These are phyloP conservation scores for Hystrix cristata DNA, from an alignment of 2,113 vertebrate genomes.

Conservation along the genomic window DNA sequence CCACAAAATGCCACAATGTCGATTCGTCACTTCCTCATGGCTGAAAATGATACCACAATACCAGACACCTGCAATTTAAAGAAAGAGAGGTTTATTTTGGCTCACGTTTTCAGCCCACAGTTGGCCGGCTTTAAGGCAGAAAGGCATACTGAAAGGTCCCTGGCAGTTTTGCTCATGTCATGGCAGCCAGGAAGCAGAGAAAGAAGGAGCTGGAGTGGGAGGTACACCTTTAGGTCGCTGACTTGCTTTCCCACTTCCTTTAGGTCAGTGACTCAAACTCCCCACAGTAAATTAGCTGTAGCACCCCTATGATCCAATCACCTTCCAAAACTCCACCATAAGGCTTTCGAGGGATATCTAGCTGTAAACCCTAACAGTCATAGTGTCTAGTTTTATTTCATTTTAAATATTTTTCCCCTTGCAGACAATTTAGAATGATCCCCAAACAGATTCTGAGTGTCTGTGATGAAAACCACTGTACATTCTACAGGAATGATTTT, in stretches of 20 bases:
- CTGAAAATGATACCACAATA: background rate
- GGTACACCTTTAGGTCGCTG: background rate
- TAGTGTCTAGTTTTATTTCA: background rate
- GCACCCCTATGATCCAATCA: background rate
- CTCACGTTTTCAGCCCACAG: background rate
- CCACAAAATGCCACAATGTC: background rate
- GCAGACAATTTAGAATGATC: background rate
- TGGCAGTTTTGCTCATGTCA: background rate
- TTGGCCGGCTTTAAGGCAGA: background rate
- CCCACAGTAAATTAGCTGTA: background rate
- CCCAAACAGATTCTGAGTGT: slow-evolving; percentile 5
- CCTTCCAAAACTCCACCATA: background rate
- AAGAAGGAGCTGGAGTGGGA: background rate
- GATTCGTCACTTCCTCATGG: background rate
- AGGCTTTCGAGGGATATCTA: background rate
- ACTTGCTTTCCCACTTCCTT: no score
- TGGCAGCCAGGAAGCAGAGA: background rate
- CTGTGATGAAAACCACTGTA: background rate
- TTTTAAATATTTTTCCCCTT: slow-evolving; percentile 5
- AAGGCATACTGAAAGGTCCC: background rate
- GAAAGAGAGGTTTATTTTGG: background rate
- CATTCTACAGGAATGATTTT: background rate
- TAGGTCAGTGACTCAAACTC: background rate
- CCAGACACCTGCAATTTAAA: background rate
- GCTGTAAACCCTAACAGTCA: background rate